A percentile compares a stretch with the other conserved stretches of the same genome.
phyloP scores from a whole-genome alignment of 2,888 invertebrate species.

The Agriopis leucophaearia region DNA sequence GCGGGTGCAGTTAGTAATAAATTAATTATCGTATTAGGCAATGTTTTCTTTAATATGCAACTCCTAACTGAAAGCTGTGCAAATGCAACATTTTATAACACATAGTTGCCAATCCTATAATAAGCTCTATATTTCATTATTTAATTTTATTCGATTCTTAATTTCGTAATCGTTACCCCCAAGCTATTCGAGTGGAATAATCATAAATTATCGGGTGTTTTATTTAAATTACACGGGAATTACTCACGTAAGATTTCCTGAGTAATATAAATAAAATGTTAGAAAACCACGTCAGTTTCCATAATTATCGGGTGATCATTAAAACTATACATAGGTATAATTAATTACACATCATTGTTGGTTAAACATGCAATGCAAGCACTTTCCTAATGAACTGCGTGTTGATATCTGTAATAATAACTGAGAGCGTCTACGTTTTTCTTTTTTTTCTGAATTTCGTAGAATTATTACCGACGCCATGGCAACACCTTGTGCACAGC shows the following conservation, averaged over 20 bases:
- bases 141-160: not conserved
- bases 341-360: conserved; percentile 2
- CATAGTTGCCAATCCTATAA: too few relatives aligned
- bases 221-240: too few relatives aligned
- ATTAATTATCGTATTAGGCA: too few relatives aligned
- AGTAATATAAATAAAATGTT: too few relatives aligned
- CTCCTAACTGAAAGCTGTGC: too few relatives aligned
- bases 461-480: not conserved
- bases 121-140: not conserved
- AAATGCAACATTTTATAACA: too few relatives aligned
- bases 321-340: not conserved
- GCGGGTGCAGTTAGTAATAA: too few relatives aligned
- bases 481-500: not conserved
- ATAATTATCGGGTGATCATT: not conserved
- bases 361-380: conserved; percentile 7
- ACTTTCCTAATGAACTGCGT: conserved; percentile 6
- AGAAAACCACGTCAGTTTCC: too few relatives aligned
- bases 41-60: too few relatives aligned
- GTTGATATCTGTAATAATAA: conserved; percentile 17
- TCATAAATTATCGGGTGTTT: not conserved
- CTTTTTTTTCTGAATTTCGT: not conserved
- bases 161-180: not conserved
- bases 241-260: too few relatives aligned
- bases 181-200: conserved; percentile 5
- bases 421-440: not conserved